These are phyloP conservation scores for Callithrix jacchus DNA, from an alignment of 2,113 vertebrate species.

Conservation along the genomic window DNA sequence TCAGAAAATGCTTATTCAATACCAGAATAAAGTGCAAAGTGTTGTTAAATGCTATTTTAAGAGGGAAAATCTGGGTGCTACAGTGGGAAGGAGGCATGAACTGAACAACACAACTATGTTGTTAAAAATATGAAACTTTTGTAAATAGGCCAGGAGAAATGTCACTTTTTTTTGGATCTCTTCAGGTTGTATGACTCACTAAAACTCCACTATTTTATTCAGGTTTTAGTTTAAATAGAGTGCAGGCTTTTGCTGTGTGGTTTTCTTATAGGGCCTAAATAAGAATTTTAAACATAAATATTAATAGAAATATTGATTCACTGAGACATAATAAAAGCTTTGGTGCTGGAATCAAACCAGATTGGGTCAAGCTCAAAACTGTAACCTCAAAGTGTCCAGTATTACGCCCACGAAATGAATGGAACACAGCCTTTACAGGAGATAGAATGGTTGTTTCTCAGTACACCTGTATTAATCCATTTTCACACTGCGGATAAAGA, in stretches of 20 bases:
- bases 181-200: neutral
- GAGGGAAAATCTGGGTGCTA: neutral
- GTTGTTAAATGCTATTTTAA: neutral
- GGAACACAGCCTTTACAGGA: neutral
- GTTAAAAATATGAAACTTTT: neutral
- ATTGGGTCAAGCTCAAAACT: neutral
- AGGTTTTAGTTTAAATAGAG: slow-evolving; percentile 20
- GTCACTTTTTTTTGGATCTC: neutral
- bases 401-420: neutral
- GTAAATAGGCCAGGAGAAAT: neutral
- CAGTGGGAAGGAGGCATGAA: neutral
- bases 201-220: neutral
- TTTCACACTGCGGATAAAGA: too few relatives aligned
- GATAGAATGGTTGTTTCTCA: neutral
- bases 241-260: neutral
- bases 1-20: neutral
- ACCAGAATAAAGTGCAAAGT: neutral
- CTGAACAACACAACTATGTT: neutral
- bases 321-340: neutral
- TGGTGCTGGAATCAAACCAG: neutral
- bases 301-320: slow-evolving; percentile 49
- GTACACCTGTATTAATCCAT: neutral
- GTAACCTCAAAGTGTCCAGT: neutral
- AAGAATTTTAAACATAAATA: slow-evolving; percentile 34
- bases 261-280: neutral